phyloP scores from a whole-genome alignment of 2,113 vertebrate species.

The Turnix velox region DNA sequence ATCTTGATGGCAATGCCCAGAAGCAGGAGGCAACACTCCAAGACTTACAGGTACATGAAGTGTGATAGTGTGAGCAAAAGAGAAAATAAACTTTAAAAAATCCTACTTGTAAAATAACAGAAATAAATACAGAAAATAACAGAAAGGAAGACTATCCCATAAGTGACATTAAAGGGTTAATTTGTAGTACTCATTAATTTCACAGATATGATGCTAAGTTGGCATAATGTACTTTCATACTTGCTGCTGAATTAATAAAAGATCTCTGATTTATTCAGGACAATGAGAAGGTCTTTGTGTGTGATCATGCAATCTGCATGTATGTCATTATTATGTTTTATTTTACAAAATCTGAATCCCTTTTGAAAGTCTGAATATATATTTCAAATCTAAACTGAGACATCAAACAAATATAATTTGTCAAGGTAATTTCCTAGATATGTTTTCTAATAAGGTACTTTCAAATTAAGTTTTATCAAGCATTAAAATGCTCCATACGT shows the following conservation, averaged over 20 bases:
- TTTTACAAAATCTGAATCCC: not conserved
- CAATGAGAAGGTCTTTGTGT: not conserved
- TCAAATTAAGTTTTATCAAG: not conserved
- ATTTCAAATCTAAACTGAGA: not conserved
- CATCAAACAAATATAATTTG: not conserved
- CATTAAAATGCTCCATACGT: not conserved
- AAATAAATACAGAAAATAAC: too few relatives aligned
- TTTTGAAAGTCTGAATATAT: not conserved
- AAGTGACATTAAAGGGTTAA: not conserved
- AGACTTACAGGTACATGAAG: constrained; percentile 82
- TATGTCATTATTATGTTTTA: not conserved
- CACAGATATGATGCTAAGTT: not conserved
- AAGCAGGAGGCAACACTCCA: constrained; percentile 80
- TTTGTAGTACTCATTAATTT: not conserved
- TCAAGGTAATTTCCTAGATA: not conserved
- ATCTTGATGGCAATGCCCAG: constrained; percentile 81
- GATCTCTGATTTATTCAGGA: not conserved
- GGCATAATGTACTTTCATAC: not conserved
- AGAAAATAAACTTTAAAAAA: not conserved
- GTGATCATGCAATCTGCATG: not conserved
- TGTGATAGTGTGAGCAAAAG: not conserved
- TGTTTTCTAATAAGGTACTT: not conserved
- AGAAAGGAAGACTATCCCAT: not conserved
- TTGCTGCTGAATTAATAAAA: not conserved
- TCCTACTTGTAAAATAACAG: not conserved